phyloP scores from a whole-genome alignment of 2,113 vertebrate genomes.

The Cromileptes altivelis region DNA sequence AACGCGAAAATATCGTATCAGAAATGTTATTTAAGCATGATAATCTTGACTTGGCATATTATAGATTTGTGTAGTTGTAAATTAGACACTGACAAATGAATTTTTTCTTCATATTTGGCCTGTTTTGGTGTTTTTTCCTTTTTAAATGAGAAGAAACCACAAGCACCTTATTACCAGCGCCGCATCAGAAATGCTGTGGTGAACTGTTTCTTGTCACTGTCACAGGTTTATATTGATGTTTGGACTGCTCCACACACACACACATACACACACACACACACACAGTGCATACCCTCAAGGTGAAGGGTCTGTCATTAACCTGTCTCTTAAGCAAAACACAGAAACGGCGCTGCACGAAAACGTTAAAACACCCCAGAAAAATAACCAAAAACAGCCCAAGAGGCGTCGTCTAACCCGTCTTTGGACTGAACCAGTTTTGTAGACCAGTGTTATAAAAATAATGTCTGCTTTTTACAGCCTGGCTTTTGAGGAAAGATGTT shows the following conservation, averaged over 20 bases:
- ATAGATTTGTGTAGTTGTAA: not conserved
- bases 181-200: constrained; percentile 3
- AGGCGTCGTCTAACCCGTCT: not conserved
- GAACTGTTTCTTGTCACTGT: constrained; percentile 25
- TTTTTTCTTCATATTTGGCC: not conserved
- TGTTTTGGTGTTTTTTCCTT: not conserved
- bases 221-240: constrained; percentile 10
- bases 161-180: constrained; percentile 55
- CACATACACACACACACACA: constrained; percentile 5
- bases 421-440: constrained; percentile 29
- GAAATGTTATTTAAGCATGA: not conserved
- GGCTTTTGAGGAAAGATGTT: constrained; percentile 43
- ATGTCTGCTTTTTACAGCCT: constrained; percentile 6
- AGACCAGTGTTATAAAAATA: constrained; percentile 44
- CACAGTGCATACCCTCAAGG: not conserved
- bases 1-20: not conserved
- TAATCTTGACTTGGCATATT: not conserved
- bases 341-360: constrained; percentile 2
- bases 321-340: not conserved
- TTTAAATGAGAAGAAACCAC: not conserved
- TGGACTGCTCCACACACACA: not conserved
- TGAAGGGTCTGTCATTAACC: not conserved
- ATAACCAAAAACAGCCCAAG: constrained; percentile 18
- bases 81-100: not conserved
- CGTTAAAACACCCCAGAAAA: not conserved